Conservation (phyloP, 1,140 invertebrate species). For the Bacillus rossius region DNA sequence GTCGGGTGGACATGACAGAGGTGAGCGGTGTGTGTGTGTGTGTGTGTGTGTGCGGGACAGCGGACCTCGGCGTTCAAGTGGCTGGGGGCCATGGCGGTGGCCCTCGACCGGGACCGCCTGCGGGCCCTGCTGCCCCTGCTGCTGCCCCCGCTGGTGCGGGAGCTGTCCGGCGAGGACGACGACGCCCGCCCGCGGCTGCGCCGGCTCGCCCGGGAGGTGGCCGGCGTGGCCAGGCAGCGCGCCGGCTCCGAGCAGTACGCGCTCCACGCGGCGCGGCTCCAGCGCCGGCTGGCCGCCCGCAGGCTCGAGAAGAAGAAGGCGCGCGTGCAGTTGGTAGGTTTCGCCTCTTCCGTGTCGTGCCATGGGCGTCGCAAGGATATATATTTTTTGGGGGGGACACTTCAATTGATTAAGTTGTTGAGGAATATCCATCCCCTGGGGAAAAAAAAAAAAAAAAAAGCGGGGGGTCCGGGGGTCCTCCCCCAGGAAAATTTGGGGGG, state of each 20-base stretch:
- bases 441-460: no score
- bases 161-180: constrained; percentile 50
- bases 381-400: no score
- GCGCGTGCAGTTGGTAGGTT: constrained; percentile 47
- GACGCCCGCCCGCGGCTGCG: constrained; percentile 47
- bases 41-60: constrained; percentile 41
- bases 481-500: no score
- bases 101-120: constrained; percentile 50
- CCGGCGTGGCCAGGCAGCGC: constrained; percentile 56
- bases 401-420: no score
- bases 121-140: constrained; percentile 48
- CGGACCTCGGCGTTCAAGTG: constrained; percentile 63
- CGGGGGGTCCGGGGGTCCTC: no score
- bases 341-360: no score
- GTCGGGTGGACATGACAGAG: background rate
- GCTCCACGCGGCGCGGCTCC: constrained; percentile 48
- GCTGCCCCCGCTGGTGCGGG: constrained; percentile 60
- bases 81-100: constrained; percentile 56
- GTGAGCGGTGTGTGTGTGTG: no score
- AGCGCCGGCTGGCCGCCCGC: constrained; percentile 53
- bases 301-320: constrained; percentile 59
- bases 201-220: constrained; percentile 58
- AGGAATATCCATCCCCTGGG: no score
- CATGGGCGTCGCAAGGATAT: no score
- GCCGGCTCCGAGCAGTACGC: constrained; percentile 60